Conservation (phyloP, 2,797 vertebrate species). For the Ataeniobius toweri region DNA sequence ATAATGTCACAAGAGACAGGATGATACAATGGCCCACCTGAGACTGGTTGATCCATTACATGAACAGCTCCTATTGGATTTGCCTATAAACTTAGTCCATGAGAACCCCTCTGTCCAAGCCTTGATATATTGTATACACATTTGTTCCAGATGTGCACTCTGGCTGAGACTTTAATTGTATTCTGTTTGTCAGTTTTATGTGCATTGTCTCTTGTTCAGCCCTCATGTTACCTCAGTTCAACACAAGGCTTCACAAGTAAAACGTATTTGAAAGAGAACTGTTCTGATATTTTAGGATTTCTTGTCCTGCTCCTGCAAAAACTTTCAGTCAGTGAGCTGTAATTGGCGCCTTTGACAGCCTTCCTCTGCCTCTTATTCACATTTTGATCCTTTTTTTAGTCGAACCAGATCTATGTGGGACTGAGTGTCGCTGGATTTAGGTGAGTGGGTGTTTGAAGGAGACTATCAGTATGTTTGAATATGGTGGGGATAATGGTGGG, state of each 20-base stretch:
- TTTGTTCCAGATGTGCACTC: conserved; percentile 46
- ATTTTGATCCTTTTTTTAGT: conserved; percentile 31
- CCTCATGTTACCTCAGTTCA: conserved; percentile 28
- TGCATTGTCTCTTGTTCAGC: conserved; percentile 28
- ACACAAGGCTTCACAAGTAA: conserved; percentile 30
- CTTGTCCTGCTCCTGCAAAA: conserved; percentile 39
- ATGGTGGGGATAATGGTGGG: conserved; percentile 20
- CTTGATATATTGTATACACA: conserved; percentile 31
- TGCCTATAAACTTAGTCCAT: conserved; percentile 30
- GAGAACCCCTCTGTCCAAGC: conserved; percentile 17
- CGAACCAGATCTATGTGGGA: conserved; percentile 15
- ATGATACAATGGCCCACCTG: conserved; percentile 7
- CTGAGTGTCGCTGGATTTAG: conserved; percentile 7
- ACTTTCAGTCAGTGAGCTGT: conserved; percentile 37
- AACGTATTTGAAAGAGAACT: conserved; percentile 45
- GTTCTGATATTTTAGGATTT: conserved; percentile 44
- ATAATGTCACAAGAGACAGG: conserved; percentile 13
- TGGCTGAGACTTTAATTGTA: conserved; percentile 38
- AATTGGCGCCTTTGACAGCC: conserved; percentile 35
- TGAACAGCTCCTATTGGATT: conserved; percentile 20
- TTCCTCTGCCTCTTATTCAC: conserved; percentile 23
- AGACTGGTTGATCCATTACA: not conserved
- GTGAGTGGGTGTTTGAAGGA: conserved; percentile 36
- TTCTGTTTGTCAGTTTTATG: conserved; percentile 22
- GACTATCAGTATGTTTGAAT: conserved; percentile 35